Percentiles rank a stretch among this genome's conserved stretches.
These are phyloP conservation scores for Lepilemur septentrionalis DNA, from an alignment of 2,797 vertebrate species.

Conservation along the genomic window DNA sequence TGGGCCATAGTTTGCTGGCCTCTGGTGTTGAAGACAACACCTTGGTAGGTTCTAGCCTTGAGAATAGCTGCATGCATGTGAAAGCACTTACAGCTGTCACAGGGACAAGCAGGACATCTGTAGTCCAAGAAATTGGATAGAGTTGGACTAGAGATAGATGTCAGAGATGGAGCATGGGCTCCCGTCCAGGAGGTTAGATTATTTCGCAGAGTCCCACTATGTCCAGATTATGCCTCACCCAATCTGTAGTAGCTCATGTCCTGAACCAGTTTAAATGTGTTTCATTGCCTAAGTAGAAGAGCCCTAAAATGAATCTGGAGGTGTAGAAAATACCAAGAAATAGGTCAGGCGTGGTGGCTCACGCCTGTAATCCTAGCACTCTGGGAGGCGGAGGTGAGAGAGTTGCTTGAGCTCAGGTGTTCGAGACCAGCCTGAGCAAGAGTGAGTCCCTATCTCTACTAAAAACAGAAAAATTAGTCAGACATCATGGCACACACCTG, in stretches of 20 bases:
- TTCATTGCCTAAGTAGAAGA: neutral
- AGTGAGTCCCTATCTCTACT: too few species aligned
- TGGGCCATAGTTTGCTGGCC: neutral
- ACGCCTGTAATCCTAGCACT: too few species aligned
- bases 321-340: conserved; percentile 6
- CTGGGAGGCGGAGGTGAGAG: too few species aligned
- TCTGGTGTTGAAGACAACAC: neutral
- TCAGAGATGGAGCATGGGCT: neutral
- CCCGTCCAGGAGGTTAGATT: neutral
- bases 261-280: neutral
- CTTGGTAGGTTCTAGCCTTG: neutral
- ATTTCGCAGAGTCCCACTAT: neutral
- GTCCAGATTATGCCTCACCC: neutral
- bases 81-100: neutral
- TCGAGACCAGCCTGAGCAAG: too few species aligned
- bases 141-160: neutral
- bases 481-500: too few species aligned
- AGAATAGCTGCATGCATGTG: neutral
- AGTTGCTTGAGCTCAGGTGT: too few species aligned
- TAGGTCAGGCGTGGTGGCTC: rapidly evolving
- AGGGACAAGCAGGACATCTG: neutral
- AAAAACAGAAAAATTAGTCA: too few species aligned
- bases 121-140: neutral
- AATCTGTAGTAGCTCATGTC: neutral
- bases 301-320: neutral